Evolutionary conservation across 2,113 vertebrate species (phyloP), one percentile per base, ranked within the genome.

Genomic region (Emberiza fucata): DNA sequence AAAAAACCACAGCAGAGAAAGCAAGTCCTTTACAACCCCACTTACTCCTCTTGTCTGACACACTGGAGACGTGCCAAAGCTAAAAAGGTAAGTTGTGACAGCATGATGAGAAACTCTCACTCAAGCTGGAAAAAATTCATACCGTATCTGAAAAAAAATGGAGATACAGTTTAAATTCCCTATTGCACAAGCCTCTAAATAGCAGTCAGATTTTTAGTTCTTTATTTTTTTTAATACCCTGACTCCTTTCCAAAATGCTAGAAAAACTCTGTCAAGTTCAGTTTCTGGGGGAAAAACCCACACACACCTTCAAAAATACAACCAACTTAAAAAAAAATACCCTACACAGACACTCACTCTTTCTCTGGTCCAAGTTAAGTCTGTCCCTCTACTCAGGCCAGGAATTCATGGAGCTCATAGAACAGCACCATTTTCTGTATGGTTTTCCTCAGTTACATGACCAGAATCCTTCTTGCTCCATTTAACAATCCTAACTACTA

Each of bases 61-160:
- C 59, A 35, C 17, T 68, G 66, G 27, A 87, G 50, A 44, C 17
- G 47, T 0, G 4, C 35, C 51, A 45, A 66, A 92, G 57, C 45
- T 73, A 50, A 94, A 94, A 92, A 39, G 23, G 35, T 56, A 81
- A 73, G 16, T 33, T 93, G 64, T 85, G 47, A 93, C 56, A 92
- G 47, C 25, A 39, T 12, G n/a, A 75, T 33, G 7, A 81, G 35
- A 70, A 82, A 61, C 42, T 51, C 72, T 66, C 31, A 53, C 59
- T 65, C 11, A 57, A 65, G 45, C 27, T 53, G 39, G 33, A 88
- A 83, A 69, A 86, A 65, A 39, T 2, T 75, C 5, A 29, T 45
- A 37, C 11, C 0, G 3, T 19, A 37, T 14, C 14, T 14, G 47
- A 80, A 45, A 86, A 72, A 9, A 5, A 28, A 63, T 7, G 3